Base-by-base conservation (phyloP, 1,140 invertebrate species). In the Solenopsis fugax region DNA sequence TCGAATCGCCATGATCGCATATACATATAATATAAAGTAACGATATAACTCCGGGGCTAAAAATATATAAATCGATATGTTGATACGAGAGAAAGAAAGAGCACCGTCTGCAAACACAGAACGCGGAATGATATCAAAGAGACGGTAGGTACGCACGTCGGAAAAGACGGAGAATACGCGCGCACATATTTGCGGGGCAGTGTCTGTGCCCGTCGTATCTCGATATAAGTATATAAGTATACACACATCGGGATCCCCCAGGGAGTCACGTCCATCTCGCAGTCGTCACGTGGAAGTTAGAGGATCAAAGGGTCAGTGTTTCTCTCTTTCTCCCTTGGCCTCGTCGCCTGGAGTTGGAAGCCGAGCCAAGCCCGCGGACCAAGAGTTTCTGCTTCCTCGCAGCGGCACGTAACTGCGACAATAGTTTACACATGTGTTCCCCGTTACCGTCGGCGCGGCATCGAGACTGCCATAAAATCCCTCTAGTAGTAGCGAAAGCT, bases 231-330 rank as follows among this genome's bases (percentile, higher is more conserved):
- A n/a, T 12, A 45, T 58, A 73, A 60, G 48, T 60, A 18, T 73
- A 72, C 24, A 58, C 65, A 56, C 72, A 41, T 7, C 41, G 41
- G 41, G 56, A 50, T 41, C 76, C 62, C 75, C 71, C 50, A n/a
- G 75, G 34, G 80, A 88, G 88, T 87, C 88, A 90, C 89, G 88
- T 90, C 76, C 80, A 87, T 89, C 86, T 90, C 72, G 69, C 69
- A 62, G 89, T 85, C 87, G 80, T 90, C 89, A 88, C 89, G 85
- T 90, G 85, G 65, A 85, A 87, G 85, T 87, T 90, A 71, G 48
- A 50, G 88, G 86, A 90, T 90, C 88, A 88, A 90, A 90, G 87
- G 88, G 88, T 90, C 89, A 87, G 78, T 76, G 75, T 85, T 88
- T 75, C 69, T 76, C 69, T 72, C 75, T 18, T 52, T 50, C 62